Conservation (phyloP, 2,113 vertebrate genomes). For the Cisticola juncidis region DNA sequence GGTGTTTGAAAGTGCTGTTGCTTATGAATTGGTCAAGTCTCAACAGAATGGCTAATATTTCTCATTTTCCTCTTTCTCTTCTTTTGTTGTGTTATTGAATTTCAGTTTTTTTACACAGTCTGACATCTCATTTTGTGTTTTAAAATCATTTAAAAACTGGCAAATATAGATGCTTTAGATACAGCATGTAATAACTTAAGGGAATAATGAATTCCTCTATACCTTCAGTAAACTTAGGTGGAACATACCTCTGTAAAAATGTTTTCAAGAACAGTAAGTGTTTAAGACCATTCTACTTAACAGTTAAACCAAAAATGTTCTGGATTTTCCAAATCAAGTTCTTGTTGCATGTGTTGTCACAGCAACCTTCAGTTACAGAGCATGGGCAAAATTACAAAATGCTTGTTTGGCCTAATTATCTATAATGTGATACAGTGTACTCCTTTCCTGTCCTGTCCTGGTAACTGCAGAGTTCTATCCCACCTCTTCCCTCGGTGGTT, state of each 20-base stretch:
- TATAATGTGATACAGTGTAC: background rate
- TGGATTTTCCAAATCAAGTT: background rate
- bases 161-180: background rate
- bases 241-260: background rate
- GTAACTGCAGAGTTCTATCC: background rate
- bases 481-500: background rate
- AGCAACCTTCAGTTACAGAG: background rate
- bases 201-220: background rate
- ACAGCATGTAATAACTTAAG: background rate
- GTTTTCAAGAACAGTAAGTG: background rate
- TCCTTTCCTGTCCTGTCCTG: background rate
- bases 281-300: accelerated
- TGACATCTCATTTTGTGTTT: background rate
- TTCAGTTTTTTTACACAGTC: background rate
- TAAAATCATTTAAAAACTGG: background rate
- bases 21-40: background rate
- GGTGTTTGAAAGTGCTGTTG: background rate
- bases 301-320: background rate
- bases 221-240: background rate
- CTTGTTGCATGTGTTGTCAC: background rate
- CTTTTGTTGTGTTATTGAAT: background rate
- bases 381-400: background rate
- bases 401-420: background rate
- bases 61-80: background rate
- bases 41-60: background rate